Percentiles rank a stretch among this genome's conserved stretches.
Evolutionary conservation across 2,113 vertebrate genomes (phyloP).

Genomic region (Azemiops feae): DNA sequence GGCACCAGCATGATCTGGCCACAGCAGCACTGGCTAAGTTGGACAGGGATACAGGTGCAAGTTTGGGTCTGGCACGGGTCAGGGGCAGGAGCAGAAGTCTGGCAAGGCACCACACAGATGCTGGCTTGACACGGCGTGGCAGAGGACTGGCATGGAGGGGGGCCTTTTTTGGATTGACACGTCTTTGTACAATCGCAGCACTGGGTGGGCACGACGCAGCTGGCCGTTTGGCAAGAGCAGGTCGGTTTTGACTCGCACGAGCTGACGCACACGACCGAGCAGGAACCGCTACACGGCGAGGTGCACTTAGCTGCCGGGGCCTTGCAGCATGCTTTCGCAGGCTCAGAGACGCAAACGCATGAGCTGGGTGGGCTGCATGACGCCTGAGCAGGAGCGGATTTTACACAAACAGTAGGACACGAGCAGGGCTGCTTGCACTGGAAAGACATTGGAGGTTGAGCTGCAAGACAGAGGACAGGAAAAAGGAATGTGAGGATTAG

Average conservation of each 20-base stretch:
- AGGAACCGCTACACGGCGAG: background rate
- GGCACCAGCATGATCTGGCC: rapidly evolving
- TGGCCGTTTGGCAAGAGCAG: background rate
- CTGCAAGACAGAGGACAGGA: slow-evolving; percentile 7
- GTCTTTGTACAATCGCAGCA: background rate
- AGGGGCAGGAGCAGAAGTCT: background rate
- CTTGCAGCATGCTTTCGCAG: background rate
- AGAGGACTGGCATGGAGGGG: too few species aligned
- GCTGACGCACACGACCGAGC: background rate
- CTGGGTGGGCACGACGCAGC: background rate
- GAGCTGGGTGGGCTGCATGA: background rate
- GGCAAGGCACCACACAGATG: background rate
- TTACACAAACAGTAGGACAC: background rate
- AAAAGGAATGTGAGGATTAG: background rate
- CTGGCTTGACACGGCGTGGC: background rate
- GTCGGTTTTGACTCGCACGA: background rate
- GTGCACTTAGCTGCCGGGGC: background rate
- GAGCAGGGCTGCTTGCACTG: slow-evolving; percentile 30
- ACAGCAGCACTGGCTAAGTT: background rate
- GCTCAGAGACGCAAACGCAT: background rate
- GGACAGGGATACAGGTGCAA: background rate
- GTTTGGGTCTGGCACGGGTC: background rate
- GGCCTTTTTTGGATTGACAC: too few species aligned
- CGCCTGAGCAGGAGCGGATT: background rate
- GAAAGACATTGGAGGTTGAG: slow-evolving; percentile 8